These are phyloP conservation scores for Montipora capricornis DNA, from an alignment of 64 coral and sea anemone genomes.

Conservation along the genomic window DNA sequence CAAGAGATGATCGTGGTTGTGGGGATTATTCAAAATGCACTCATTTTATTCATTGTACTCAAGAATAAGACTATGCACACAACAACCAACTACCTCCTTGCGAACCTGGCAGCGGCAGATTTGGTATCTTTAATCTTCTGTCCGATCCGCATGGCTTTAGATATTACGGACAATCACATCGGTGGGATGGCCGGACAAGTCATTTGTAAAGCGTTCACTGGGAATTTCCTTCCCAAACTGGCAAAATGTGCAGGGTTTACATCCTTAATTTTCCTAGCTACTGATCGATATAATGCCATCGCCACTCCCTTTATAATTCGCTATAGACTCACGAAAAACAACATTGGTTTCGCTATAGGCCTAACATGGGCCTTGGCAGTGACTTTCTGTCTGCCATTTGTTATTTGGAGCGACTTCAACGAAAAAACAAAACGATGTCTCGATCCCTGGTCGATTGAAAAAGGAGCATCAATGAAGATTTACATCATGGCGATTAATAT, in stretches of 20 bases:
- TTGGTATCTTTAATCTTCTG: constrained; percentile 37
- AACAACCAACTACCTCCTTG: constrained; percentile 66
- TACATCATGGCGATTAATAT: neutral
- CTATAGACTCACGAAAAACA: neutral
- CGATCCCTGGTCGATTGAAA: constrained; percentile 12
- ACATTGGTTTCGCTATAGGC: constrained; percentile 8
- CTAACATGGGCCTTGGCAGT: constrained; percentile 3
- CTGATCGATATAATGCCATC: constrained; percentile 27
- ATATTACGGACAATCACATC: constrained; percentile 15
- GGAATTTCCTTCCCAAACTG: neutral
- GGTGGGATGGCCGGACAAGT: neutral
- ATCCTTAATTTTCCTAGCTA: constrained; percentile 27
- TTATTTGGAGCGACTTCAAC: constrained; percentile 31
- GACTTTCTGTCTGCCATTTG: neutral
- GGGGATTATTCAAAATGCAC: constrained; percentile 46
- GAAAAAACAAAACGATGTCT: neutral
- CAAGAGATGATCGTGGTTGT: neutral
- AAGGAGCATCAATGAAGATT: constrained; percentile 7
- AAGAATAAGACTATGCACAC: constrained; percentile 63
- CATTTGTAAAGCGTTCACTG: constrained; percentile 52
- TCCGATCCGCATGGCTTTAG: constrained; percentile 24
- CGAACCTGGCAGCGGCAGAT: constrained; percentile 61
- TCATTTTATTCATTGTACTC: constrained; percentile 46
- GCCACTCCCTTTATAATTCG: constrained; percentile 3
- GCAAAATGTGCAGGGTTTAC: neutral